Percentiles rank a stretch among this genome's conserved stretches.
Evolutionary conservation across 2,113 vertebrate genomes (phyloP).

Genomic region (Thunnus thynnus): DNA sequence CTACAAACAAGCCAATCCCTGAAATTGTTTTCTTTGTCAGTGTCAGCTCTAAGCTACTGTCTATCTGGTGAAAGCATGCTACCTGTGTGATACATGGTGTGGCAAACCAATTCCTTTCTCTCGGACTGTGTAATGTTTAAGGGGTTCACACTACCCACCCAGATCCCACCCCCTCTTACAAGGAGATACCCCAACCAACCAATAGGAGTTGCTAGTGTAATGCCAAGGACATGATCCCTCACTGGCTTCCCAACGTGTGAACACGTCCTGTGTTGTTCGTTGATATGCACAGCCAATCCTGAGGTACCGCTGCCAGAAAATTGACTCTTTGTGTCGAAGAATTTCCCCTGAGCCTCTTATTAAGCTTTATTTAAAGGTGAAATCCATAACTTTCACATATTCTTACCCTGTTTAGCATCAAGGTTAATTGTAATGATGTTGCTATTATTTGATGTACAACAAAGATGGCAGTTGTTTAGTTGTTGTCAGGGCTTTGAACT

Average conservation of each 20-base stretch:
- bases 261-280: background rate
- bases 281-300: slow-evolving; percentile 5
- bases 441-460: background rate
- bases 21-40: too few relatives aligned
- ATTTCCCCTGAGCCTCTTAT: background rate
- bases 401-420: slow-evolving; percentile 3
- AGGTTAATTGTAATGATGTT: background rate
- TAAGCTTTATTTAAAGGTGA: slow-evolving; percentile 38
- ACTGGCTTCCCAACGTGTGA: background rate
- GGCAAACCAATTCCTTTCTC: too few relatives aligned
- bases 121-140: too few relatives aligned
- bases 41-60: too few relatives aligned
- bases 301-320: background rate
- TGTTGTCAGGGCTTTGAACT: background rate
- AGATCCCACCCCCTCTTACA: too few relatives aligned
- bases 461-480: background rate
- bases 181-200: too few relatives aligned
- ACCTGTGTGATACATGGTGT: too few relatives aligned
- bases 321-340: background rate
- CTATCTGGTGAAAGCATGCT: too few relatives aligned
- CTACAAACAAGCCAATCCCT: too few relatives aligned
- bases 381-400: slow-evolving; percentile 13
- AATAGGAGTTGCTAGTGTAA: background rate
- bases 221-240: background rate
- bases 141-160: too few relatives aligned